Base-by-base conservation (phyloP, 2,113 vertebrate species). In the Hystrix brachyura region DNA sequence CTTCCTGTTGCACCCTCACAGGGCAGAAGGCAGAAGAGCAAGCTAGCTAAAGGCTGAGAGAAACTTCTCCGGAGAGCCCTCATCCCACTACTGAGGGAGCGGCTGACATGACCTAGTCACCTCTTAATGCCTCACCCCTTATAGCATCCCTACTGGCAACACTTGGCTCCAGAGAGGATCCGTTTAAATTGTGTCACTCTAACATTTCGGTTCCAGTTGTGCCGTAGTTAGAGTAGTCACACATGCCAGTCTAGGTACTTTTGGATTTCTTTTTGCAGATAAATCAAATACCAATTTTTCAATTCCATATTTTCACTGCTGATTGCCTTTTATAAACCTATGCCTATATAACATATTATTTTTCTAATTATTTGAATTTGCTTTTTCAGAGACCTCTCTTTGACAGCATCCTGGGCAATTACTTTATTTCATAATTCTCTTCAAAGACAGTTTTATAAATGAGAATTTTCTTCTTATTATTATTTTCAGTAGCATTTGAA, bases 301-400 rank as follows among this genome's bases (percentile, higher is more conserved):
- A 43, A 10, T 87, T 93, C 13, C 12, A 5, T 55, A 29, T 64
- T 87, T 94, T 87, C 21, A 38, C 8, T 81, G 15, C 51, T 71
- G 32, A 93, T 57, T 88, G 25, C 51, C 46, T 76, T 90, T 87
- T 69, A 80, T 51, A n/a, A 29, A 4, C 1, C 18, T 57, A 60
- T 67, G 23, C 43, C 21, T 60, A 11, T 18, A 18, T 21, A 53
- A 19, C 46, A 25, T 23, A 5, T 21, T 60, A 57, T 78, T 46
- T 87, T 95, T 25, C 46, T 67, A 78, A 80, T 92, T 94, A 65
- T 94, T 94, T 83, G 46, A 38, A 34, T 92, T 94, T 59, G 38
- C 10, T 60, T 86, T 92, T 95, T 91, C 29, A 64, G 29, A 95
- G 59, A 13, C 1, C 1, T n/a, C 23, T 53, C 23, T 69, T 78